Evolutionary conservation across 2,797 vertebrate species (phyloP).

Genomic region (Myotis daubentonii): DNA sequence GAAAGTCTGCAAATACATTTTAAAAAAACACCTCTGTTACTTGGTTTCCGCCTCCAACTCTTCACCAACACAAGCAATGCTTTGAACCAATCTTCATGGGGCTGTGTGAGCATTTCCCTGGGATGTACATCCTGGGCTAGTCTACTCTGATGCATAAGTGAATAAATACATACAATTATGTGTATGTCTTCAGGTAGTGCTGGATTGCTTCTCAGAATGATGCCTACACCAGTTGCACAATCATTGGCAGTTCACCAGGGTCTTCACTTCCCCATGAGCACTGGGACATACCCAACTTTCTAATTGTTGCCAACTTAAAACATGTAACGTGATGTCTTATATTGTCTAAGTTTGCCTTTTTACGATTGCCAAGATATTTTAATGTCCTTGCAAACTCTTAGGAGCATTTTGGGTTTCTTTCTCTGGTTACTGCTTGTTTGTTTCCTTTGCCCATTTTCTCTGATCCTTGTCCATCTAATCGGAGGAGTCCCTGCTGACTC

Average conservation of each 20-base stretch:
- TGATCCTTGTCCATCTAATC: neutral
- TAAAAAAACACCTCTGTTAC: neutral
- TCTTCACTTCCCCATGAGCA: neutral
- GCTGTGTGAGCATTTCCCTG: neutral
- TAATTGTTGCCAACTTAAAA: neutral
- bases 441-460: conserved; percentile 1
- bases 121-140: neutral
- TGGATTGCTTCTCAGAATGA: neutral
- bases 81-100: neutral
- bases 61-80: neutral
- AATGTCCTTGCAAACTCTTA: neutral
- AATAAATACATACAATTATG: neutral
- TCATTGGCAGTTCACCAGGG: neutral
- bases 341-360: neutral
- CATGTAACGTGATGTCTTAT: neutral
- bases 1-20: neutral
- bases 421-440: neutral
- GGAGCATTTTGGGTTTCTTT: neutral
- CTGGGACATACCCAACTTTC: neutral
- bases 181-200: too few relatives aligned
- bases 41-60: neutral
- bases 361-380: neutral
- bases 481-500: neutral
- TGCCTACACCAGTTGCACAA: neutral
- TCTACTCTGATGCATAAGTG: neutral